Conservation (phyloP, 2,797 vertebrate species). For the Vultur gryphus region DNA sequence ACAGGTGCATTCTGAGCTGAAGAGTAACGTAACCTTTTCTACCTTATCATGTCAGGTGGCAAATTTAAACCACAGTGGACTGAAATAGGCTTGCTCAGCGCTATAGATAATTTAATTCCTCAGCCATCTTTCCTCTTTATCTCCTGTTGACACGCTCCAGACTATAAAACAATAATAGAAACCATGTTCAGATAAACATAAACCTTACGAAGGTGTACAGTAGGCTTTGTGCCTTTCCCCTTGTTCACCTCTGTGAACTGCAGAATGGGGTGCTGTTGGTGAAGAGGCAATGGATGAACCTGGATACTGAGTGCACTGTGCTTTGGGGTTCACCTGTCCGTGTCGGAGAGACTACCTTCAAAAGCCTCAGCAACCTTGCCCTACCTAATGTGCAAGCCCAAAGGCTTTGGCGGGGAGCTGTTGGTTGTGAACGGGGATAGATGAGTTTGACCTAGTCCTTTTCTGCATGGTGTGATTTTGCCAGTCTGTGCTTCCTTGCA, state of each 20-base stretch:
- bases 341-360: neutral
- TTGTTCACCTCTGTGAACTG: neutral
- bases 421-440: neutral
- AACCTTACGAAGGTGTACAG: neutral
- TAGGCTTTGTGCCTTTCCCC: neutral
- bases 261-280: neutral
- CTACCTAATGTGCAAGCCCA: neutral
- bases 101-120: slow-evolving; percentile 30
- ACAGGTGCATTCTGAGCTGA: slow-evolving; percentile 17
- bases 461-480: neutral
- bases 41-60: slow-evolving; percentile 45
- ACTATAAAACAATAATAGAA: neutral
- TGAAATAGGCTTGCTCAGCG: slow-evolving; percentile 32
- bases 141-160: neutral
- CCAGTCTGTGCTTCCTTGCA: neutral
- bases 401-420: neutral
- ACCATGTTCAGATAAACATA: neutral
- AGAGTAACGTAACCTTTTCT: slow-evolving; percentile 41
- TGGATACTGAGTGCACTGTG: neutral
- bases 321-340: neutral
- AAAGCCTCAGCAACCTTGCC: neutral
- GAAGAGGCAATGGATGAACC: neutral
- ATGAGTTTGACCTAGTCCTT: neutral
- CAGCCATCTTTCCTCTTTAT: slow-evolving; percentile 32
- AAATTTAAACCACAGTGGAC: slow-evolving; percentile 23